Base-by-base conservation (phyloP, 2,113 vertebrate species). In the Dasypus novemcinctus region DNA sequence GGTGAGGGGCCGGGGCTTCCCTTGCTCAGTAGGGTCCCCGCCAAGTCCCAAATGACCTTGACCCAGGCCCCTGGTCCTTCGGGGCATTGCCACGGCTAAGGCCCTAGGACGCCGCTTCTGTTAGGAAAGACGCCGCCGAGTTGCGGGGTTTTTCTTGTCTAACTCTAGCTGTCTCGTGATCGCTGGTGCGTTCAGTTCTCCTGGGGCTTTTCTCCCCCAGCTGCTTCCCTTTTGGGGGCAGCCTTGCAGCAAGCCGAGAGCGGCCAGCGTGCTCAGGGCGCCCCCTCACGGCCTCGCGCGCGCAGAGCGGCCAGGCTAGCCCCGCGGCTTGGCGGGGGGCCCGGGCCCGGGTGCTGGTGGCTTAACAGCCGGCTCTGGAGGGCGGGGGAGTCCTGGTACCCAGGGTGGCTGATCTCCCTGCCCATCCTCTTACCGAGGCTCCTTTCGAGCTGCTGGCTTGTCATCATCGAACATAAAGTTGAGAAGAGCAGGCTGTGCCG, bases 211-310 rank as follows among this genome's bases (percentile, higher is more conserved):
- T n/a, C 41, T 20, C 12, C 0, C 13, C 36, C 83, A 63, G 5
- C 31, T 17, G 49, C 29, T 94, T 90, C 59, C 38, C 25, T 81
- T 83, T 92, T 85, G 85, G 76, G n/a, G 29, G 38, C 10, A 1
- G 25, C 43, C 46, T 66, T 41, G 17, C 0, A 1, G 2, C 7
- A 14, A 33, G 36, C 27, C 6, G 41, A 54, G 3, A 25, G 15
- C 31, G 36, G 83, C 54, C 38, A 43, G 14, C 71, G 38, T 95
- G 88, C 49, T 88, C 23, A 23, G 49, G 82, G 90, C 4, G n/a
- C 88, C 93, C 71, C 92, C 94, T 91, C 43, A 33, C 91, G 95
- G 96, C 23, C 27, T 9, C 17, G 15, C 7, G 8, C 52, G 52
- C 75, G 80, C 10, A 87, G 4, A 61, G 74, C 91, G 57, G 12